A percentile compares a stretch with the other conserved stretches of the same genome.
Evolutionary conservation across 2,113 vertebrate species (phyloP).

Genomic region (Entomyzon cyanotis): DNA sequence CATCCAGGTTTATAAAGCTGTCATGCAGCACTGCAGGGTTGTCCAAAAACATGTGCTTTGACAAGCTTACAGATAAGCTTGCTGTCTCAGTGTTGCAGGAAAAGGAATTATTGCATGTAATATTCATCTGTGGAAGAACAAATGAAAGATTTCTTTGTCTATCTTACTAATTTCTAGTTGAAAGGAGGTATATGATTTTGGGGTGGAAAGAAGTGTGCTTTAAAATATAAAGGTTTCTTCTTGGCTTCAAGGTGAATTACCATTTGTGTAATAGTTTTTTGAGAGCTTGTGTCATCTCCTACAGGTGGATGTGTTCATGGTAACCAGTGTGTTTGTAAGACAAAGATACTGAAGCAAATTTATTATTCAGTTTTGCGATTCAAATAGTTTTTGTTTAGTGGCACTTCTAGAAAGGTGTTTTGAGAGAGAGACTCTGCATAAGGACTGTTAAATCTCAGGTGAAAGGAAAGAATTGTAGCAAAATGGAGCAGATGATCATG

Average conservation of each 20-base stretch:
- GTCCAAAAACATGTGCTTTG: background rate
- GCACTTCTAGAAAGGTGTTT: background rate
- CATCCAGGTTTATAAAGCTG: background rate
- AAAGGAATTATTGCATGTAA: background rate
- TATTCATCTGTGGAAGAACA: background rate
- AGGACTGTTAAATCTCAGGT: background rate
- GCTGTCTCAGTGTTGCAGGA: background rate
- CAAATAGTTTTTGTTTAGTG: background rate
- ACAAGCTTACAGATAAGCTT: background rate
- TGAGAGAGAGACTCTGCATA: background rate
- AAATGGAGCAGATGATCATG: background rate
- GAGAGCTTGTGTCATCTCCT: background rate
- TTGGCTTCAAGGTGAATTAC: background rate
- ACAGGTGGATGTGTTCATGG: background rate
- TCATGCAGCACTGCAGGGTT: background rate
- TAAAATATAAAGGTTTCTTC: background rate
- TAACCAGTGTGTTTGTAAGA: background rate
- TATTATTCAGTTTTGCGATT: background rate
- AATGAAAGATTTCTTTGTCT: background rate
- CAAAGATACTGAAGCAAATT: background rate
- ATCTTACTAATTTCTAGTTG: background rate
- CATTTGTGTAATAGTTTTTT: background rate
- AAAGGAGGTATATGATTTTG: background rate
- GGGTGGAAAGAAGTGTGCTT: fast-evolving
- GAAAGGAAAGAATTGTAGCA: background rate